Conservation (phyloP, 2,888 invertebrate genomes). For the Amphimallon solstitiale region DNA sequence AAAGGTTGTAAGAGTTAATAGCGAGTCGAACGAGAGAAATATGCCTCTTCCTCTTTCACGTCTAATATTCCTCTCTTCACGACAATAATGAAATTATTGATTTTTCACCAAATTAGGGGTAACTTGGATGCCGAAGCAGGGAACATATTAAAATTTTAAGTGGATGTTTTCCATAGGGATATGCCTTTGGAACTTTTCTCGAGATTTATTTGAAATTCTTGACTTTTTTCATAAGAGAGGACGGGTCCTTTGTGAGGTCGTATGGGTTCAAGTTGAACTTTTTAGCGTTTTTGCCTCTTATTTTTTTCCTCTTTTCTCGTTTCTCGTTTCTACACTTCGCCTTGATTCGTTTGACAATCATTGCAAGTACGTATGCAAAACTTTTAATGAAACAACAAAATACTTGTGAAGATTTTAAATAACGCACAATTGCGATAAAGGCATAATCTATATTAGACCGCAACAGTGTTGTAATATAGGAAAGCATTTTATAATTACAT, state of each 20-base stretch:
- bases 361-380: background rate
- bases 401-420: too few species aligned
- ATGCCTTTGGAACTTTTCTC: conserved; percentile 38
- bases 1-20: conserved; percentile 39
- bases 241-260: conserved; percentile 30
- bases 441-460: too few species aligned
- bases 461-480: too few species aligned
- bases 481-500: too few species aligned
- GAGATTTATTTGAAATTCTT: conserved; percentile 38
- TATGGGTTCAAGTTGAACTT: conserved; percentile 31
- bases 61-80: conserved; percentile 39
- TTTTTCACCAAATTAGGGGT: conserved; percentile 54
- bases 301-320: conserved; percentile 1
- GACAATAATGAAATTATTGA: conserved; percentile 56
- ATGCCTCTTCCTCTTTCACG: conserved; percentile 18
- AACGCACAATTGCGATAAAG: too few species aligned
- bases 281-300: conserved; percentile 26
- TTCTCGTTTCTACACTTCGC: conserved; percentile 8
- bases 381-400: too few species aligned
- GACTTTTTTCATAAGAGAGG: conserved; percentile 34
- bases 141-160: conserved; percentile 56
- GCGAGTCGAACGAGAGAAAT: conserved; percentile 35
- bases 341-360: background rate
- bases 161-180: conserved; percentile 51
- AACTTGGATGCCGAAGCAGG: conserved; percentile 51